phyloP scores from a whole-genome alignment of 2,113 vertebrate species.

The Nettapus auritus region DNA sequence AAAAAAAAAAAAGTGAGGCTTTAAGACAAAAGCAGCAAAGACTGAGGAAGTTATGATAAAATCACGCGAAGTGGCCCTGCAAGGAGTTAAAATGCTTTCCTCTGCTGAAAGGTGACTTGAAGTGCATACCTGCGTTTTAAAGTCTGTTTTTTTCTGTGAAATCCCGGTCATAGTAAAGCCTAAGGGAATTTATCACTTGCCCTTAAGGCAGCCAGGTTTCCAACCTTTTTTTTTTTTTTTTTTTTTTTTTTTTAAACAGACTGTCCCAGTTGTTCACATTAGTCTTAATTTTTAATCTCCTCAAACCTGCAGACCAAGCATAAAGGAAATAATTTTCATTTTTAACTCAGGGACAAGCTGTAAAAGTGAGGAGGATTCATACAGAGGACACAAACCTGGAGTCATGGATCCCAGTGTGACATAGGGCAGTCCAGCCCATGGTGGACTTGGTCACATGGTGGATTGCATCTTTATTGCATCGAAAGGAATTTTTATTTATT shows the following conservation, averaged over 20 bases:
- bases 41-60: background rate
- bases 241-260: background rate
- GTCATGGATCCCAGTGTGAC: accelerated
- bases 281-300: background rate
- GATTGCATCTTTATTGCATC: background rate
- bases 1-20: background rate
- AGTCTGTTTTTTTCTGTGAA: background rate
- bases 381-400: background rate
- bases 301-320: background rate
- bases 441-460: background rate
- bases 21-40: background rate
- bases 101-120: background rate
- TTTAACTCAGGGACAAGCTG: background rate
- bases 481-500: background rate
- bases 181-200: background rate
- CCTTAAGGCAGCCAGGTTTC: background rate
- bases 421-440: background rate
- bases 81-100: background rate
- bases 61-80: background rate
- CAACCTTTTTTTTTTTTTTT: background rate
- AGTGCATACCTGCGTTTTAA: background rate
- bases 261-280: background rate
- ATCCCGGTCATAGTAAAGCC: background rate
- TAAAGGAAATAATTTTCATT: background rate
- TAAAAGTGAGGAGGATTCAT: background rate